Conservation (phyloP, 2,113 vertebrate genomes). For the Rhodinocichla rosea region DNA sequence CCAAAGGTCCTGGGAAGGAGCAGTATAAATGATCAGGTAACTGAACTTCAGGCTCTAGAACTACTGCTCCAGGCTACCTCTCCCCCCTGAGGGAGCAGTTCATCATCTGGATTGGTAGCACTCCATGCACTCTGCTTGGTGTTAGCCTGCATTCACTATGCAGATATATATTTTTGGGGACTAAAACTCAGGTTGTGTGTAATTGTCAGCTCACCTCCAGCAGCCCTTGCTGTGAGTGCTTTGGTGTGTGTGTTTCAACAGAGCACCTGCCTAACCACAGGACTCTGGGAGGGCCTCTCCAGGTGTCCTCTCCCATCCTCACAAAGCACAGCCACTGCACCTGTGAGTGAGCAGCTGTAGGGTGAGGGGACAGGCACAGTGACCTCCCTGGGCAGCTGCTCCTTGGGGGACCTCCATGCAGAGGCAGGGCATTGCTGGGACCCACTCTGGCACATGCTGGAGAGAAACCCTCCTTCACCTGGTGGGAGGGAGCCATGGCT, state of each 20-base stretch:
- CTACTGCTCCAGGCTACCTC: neutral
- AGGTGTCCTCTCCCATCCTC: neutral
- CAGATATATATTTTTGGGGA: neutral
- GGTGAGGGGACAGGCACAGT: neutral
- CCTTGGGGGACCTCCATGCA: neutral
- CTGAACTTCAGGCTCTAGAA: neutral
- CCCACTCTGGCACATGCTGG: rapidly evolving
- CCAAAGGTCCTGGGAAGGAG: neutral
- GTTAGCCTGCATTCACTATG: neutral
- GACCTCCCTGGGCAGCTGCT: neutral
- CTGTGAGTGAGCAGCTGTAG: neutral
- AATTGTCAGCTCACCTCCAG: neutral
- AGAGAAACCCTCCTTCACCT: neutral
- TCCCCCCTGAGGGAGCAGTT: neutral
- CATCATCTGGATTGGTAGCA: neutral
- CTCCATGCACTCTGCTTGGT: neutral
- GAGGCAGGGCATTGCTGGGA: neutral
- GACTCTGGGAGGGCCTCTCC: neutral
- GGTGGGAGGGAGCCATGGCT: neutral
- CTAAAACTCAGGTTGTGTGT: neutral
- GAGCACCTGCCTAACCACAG: neutral
- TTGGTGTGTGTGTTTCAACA: neutral
- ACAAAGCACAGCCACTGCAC: neutral
- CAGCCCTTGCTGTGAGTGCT: neutral
- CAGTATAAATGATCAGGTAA: neutral